These are phyloP conservation scores for Drosophila seclusa DNA, from an alignment of 2,888 invertebrate species.

Conservation along the genomic window DNA sequence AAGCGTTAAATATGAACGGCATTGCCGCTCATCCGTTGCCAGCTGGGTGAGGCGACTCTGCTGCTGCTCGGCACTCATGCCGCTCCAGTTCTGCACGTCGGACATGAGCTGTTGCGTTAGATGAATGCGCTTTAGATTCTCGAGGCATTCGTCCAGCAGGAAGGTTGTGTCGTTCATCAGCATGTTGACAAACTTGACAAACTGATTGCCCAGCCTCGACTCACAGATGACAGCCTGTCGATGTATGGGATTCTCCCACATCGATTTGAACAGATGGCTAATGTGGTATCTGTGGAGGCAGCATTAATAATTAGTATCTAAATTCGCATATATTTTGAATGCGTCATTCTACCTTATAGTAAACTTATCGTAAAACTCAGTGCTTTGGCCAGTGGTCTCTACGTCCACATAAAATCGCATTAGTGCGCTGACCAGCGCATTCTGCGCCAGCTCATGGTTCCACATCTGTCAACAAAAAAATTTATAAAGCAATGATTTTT, in stretches of 20 bases:
- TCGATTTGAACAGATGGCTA: slow-evolving; percentile 96
- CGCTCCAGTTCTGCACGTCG: slow-evolving; percentile 89
- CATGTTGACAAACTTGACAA: slow-evolving; percentile 98
- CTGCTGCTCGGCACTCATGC: slow-evolving; percentile 89
- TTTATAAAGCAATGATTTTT: neutral
- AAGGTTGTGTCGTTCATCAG: slow-evolving; percentile 99
- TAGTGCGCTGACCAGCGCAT: slow-evolving; percentile 93
- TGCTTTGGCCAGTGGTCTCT: slow-evolving; percentile 98
- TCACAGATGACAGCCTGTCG: slow-evolving; percentile 94
- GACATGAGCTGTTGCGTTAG: slow-evolving; percentile 91
- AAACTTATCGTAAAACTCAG: slow-evolving; percentile 99
- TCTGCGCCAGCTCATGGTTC: slow-evolving; percentile 93
- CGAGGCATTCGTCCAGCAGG: slow-evolving; percentile 96
- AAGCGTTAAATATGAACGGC: slow-evolving; percentile 95
- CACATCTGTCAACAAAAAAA: slow-evolving; percentile 90
- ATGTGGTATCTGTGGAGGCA: slow-evolving; percentile 90
- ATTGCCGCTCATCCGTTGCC: slow-evolving; percentile 93
- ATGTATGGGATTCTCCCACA: slow-evolving; percentile 97
- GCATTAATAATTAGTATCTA: neutral
- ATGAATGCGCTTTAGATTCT: slow-evolving; percentile 94
- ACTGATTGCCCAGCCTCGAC: slow-evolving; percentile 95
- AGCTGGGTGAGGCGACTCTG: slow-evolving; percentile 92
- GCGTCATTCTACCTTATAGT: slow-evolving; percentile 89
- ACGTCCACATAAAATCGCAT: slow-evolving; percentile 99
- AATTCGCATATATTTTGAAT: neutral